Conservation (phyloP, 2,797 vertebrate species). For the Rousettus madagascariensis region DNA sequence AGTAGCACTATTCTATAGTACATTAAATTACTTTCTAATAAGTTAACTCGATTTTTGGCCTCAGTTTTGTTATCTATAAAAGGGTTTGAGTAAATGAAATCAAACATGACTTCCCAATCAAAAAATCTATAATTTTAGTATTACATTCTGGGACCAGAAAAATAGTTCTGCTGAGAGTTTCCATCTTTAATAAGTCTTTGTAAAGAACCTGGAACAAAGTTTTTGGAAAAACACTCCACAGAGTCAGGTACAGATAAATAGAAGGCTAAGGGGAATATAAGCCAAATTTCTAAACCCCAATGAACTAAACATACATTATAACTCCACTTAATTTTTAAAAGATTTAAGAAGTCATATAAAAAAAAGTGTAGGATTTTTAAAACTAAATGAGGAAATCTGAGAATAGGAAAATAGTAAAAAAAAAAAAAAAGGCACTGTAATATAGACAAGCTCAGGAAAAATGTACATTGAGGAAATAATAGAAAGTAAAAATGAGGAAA, state of each 20-base stretch:
- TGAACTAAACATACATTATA: background rate
- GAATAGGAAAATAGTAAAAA: background rate
- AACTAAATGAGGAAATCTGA: conserved; percentile 12
- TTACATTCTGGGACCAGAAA: background rate
- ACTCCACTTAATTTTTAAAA: background rate
- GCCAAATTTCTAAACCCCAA: conserved; percentile 12
- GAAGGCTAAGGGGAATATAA: background rate
- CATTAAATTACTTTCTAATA: background rate
- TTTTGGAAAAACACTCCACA: background rate
- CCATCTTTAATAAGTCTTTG: background rate
- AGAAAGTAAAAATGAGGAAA: background rate
- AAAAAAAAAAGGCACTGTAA: background rate
- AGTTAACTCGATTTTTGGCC: conserved; percentile 7
- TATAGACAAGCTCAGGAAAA: background rate
- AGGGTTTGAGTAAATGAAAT: conserved; percentile 10
- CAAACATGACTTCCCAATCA: background rate
- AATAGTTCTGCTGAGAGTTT: background rate
- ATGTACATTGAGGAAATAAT: background rate
- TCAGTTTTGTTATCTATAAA: background rate
- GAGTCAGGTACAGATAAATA: background rate
- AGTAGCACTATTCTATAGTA: background rate
- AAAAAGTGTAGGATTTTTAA: background rate
- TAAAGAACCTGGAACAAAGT: background rate
- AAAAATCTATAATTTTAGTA: background rate
- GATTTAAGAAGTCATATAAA: conserved; percentile 15